Evolutionary conservation across 2,113 vertebrate species (phyloP).

Genomic region (Mesocricetus auratus): DNA sequence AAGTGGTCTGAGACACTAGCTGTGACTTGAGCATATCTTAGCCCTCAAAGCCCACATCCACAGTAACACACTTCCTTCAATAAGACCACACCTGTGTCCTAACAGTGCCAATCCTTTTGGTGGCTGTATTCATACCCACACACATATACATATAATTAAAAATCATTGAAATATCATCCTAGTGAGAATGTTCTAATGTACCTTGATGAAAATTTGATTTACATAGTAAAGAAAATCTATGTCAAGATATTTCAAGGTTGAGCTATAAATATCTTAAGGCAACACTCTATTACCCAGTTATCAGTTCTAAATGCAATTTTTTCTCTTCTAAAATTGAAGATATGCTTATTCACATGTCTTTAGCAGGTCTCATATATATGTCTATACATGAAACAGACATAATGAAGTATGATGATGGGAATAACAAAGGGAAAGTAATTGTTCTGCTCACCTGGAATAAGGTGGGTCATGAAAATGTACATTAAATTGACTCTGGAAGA

Average conservation of each 20-base stretch:
- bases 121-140: background rate
- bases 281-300: background rate
- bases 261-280: slow-evolving; percentile 7
- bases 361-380: background rate
- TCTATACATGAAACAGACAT: background rate
- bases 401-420: background rate
- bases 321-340: background rate
- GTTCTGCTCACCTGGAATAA: background rate
- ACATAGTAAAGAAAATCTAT: background rate
- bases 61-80: background rate
- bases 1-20: background rate
- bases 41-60: background rate
- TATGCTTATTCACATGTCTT: background rate
- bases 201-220: background rate
- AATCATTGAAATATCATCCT: background rate
- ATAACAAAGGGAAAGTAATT: background rate
- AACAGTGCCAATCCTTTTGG: no score
- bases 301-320: background rate
- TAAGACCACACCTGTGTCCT: background rate
- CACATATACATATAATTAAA: background rate
- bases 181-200: background rate
- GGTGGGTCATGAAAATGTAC: background rate
- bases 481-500: background rate
- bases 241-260: background rate
- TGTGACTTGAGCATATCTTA: no score